Percentiles rank a stretch among this genome's conserved stretches.
Evolutionary conservation across 2,888 invertebrate genomes (phyloP).

Genomic region (Papilio gigon): DNA sequence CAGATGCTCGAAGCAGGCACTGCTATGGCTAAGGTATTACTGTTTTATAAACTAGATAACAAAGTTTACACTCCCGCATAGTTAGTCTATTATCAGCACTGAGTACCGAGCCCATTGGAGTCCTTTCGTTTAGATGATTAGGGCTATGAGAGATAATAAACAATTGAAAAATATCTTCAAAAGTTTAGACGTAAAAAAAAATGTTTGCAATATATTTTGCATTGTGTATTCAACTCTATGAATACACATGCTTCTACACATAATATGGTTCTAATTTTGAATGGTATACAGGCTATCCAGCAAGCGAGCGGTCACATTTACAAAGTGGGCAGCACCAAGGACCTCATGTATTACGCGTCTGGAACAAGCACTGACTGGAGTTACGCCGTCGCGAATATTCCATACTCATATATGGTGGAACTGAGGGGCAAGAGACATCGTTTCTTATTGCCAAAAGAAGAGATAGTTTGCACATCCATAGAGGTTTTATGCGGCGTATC

Average conservation of each 20-base stretch:
- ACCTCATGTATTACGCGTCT: conserved; percentile 74
- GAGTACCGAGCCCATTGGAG: not conserved
- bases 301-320: conserved; percentile 65
- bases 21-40: conserved; percentile 69
- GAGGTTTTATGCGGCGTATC: conserved; percentile 64
- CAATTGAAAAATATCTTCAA: too few relatives aligned
- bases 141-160: too few relatives aligned
- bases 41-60: not conserved
- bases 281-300: conserved; percentile 62
- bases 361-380: conserved; percentile 76
- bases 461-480: conserved; percentile 61
- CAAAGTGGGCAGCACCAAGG: conserved; percentile 76
- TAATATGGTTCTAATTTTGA: not conserved
- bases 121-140: not conserved
- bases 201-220: too few relatives aligned
- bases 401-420: conserved; percentile 74
- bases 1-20: conserved; percentile 73
- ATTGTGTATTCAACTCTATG: too few relatives aligned
- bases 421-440: conserved; percentile 67
- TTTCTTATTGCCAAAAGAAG: conserved; percentile 70
- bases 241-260: too few relatives aligned
- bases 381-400: conserved; percentile 67
- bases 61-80: too few relatives aligned
- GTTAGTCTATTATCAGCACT: not conserved
- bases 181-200: too few relatives aligned